Percentiles rank a stretch among this genome's conserved stretches.
phyloP scores from a whole-genome alignment of 2,113 vertebrate species.

The Perccottus glenii region DNA sequence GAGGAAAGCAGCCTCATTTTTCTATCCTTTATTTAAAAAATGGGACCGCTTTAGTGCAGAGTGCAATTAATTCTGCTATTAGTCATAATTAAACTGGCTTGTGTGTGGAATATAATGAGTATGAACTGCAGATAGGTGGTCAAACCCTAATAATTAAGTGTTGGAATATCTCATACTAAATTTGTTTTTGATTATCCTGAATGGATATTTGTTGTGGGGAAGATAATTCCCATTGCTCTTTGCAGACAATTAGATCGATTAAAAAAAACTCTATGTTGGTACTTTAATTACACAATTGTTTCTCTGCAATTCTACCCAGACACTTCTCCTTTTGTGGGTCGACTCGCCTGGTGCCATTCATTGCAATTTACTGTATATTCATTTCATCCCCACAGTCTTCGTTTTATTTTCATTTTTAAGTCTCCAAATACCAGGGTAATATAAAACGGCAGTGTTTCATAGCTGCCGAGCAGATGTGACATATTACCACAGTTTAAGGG shows the following conservation, averaged over 20 bases:
- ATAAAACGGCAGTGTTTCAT: slow-evolving; percentile 13
- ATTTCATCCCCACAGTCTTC: slow-evolving; percentile 17
- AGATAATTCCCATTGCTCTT: slow-evolving; percentile 12
- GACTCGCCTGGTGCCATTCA: slow-evolving; percentile 19
- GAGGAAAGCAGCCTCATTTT: slow-evolving; percentile 23
- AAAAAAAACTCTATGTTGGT: slow-evolving; percentile 20
- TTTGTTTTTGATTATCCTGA: not conserved
- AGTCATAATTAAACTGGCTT: slow-evolving; percentile 49
- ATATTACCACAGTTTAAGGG: slow-evolving; percentile 24
- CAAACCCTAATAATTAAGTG: slow-evolving; percentile 38
- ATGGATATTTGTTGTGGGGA: slow-evolving; percentile 16
- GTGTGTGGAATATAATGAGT: slow-evolving; percentile 19
- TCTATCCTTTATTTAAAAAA: slow-evolving; percentile 18
- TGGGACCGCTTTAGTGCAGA: slow-evolving; percentile 26
- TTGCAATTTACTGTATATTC: slow-evolving; percentile 6
- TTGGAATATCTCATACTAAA: slow-evolving; percentile 2
- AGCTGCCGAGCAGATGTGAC: slow-evolving; percentile 15
- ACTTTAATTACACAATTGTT: slow-evolving; percentile 23
- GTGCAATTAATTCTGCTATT: slow-evolving; percentile 43
- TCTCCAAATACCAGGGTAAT: slow-evolving; percentile 17
- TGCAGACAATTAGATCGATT: slow-evolving; percentile 17
- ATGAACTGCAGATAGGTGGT: slow-evolving; percentile 23
- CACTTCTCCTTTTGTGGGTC: slow-evolving; percentile 5
- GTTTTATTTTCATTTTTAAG: slow-evolving; percentile 11
- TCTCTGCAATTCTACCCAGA: slow-evolving; percentile 8